Conservation (phyloP, 2,797 vertebrate species). For the Platalea minor region DNA sequence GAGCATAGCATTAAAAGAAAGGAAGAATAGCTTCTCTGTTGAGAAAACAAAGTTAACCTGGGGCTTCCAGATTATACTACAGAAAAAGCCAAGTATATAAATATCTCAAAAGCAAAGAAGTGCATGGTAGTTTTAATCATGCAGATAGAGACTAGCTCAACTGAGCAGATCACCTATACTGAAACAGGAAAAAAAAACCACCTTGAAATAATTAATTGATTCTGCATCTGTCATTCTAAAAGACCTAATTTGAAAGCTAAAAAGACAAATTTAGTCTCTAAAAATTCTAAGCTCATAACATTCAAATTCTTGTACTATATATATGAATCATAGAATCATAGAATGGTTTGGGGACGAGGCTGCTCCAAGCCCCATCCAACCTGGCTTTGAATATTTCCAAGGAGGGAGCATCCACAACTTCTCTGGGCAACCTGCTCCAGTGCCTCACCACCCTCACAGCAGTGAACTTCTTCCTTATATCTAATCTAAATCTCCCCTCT, state of each 20-base stretch:
- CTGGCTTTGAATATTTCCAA: too few relatives aligned
- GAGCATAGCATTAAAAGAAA: neutral
- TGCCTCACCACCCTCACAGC: too few relatives aligned
- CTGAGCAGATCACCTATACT: neutral
- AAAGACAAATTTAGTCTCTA: neutral
- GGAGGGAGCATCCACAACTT: too few relatives aligned
- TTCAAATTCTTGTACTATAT: neutral
- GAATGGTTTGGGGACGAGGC: too few relatives aligned
- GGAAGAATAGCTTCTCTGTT: neutral
- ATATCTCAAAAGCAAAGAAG: neutral
- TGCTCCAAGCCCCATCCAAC: too few relatives aligned
- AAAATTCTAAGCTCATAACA: neutral
- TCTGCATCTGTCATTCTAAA: neutral
- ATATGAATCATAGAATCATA: neutral
- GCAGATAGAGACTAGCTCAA: neutral
- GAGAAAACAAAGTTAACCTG: neutral
- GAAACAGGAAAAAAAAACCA: neutral
- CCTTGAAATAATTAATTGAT: neutral
- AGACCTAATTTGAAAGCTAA: neutral
- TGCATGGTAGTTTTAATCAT: neutral
- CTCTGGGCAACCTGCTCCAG: too few relatives aligned
- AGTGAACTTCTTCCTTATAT: too few relatives aligned
- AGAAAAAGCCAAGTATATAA: neutral
- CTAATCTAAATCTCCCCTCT: too few relatives aligned
- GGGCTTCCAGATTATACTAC: neutral